Percentiles rank a stretch among this genome's conserved stretches.
phyloP scores from a whole-genome alignment of 2,113 vertebrate species.

The Oxygymnocypris stewartii region DNA sequence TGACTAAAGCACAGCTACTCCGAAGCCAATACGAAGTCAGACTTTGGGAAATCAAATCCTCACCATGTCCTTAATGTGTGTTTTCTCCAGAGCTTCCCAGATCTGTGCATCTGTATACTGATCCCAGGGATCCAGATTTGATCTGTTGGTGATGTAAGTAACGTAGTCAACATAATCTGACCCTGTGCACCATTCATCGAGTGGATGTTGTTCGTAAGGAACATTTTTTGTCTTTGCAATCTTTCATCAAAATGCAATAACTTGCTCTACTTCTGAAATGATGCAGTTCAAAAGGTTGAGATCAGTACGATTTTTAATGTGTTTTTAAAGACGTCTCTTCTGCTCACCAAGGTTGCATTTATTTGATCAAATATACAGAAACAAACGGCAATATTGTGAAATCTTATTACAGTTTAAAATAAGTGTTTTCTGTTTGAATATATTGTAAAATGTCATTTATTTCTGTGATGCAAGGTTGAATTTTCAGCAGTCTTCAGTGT shows the following conservation, averaged over 20 bases:
- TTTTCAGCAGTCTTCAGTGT: not conserved
- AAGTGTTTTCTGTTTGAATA: no score
- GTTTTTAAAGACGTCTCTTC: no score
- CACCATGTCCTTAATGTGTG: conserved; percentile 78
- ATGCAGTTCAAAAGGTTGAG: not conserved
- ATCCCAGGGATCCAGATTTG: conserved; percentile 78
- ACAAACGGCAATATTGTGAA: no score
- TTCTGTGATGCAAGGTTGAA: no score
- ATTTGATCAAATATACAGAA: no score
- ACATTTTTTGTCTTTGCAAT: not conserved
- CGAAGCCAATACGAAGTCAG: not conserved
- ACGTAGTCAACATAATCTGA: conserved; percentile 7
- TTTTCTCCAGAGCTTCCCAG: conserved; percentile 80
- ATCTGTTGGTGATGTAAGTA: conserved; percentile 62
- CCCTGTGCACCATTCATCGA: not conserved
- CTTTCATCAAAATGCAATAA: not conserved
- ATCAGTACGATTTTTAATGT: no score
- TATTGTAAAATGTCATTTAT: no score
- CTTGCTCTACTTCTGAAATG: not conserved
- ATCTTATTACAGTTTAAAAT: not conserved
- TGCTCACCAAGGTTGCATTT: no score
- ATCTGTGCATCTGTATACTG: conserved; percentile 75
- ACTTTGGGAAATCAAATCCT: conserved; percentile 44
- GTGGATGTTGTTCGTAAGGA: not conserved
- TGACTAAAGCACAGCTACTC: not conserved